phyloP scores from a whole-genome alignment of 2,888 invertebrate genomes.

The Sinohyriopsis cumingii region DNA sequence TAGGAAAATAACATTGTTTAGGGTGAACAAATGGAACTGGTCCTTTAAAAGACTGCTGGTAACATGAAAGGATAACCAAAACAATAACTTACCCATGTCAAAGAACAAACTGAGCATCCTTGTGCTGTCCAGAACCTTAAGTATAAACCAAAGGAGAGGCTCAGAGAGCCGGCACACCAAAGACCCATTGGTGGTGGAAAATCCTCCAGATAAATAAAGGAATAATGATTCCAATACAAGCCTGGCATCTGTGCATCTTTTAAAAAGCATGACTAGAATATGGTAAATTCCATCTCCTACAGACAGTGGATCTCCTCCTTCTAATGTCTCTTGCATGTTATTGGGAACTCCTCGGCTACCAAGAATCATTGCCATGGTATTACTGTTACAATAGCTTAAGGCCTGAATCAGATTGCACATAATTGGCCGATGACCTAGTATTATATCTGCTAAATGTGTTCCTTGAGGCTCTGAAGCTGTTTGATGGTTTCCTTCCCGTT shows the following conservation, averaged over 20 bases:
- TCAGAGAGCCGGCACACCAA: slow-evolving; percentile 82
- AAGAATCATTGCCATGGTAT: slow-evolving; percentile 80
- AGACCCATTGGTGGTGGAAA: slow-evolving; percentile 22
- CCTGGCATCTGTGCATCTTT: slow-evolving; percentile 83
- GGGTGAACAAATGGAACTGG: too few relatives aligned
- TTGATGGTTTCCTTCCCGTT: slow-evolving; percentile 11
- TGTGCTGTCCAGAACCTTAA: slow-evolving; percentile 85
- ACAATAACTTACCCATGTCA: slow-evolving; percentile 75
- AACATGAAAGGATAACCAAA: neutral
- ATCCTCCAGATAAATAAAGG: slow-evolving; percentile 77
- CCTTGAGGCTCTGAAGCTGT: slow-evolving; percentile 20
- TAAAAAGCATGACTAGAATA: slow-evolving; percentile 84
- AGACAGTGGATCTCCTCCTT: slow-evolving; percentile 77
- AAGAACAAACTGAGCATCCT: slow-evolving; percentile 84
- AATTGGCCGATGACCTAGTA: slow-evolving; percentile 76
- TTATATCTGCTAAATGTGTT: slow-evolving; percentile 61
- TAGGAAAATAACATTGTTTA: too few relatives aligned
- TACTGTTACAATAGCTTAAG: slow-evolving; percentile 83
- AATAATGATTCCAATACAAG: slow-evolving; percentile 85
- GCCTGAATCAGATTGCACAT: slow-evolving; percentile 88
- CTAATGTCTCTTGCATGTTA: slow-evolving; percentile 61
- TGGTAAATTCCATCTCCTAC: slow-evolving; percentile 92
- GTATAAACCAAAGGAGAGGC: slow-evolving; percentile 87
- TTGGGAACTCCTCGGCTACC: slow-evolving; percentile 72
- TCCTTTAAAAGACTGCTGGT: too few relatives aligned